Percentiles rank a stretch among this genome's conserved stretches.
Evolutionary conservation across 1,140 invertebrate species (phyloP).

Genomic region (Macrobrachium nipponense): DNA sequence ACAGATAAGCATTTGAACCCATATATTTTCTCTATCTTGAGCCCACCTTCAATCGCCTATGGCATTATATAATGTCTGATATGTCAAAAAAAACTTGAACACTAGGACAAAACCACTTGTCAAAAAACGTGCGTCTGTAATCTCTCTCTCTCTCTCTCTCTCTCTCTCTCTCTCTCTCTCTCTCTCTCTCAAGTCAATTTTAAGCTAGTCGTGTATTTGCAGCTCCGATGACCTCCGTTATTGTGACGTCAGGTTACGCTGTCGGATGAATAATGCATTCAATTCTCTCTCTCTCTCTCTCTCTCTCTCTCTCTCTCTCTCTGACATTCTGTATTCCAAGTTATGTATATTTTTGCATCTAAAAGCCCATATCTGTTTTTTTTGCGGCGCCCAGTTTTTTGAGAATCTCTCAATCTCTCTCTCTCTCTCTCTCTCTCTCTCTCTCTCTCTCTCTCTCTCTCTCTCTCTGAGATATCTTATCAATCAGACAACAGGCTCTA

Average conservation of each 20-base stretch:
- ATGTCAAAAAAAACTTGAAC: no score
- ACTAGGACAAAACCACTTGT: no score
- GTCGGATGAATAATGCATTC: background rate
- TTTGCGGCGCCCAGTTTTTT: background rate
- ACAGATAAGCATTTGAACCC: no score
- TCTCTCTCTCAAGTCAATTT: background rate
- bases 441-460: background rate
- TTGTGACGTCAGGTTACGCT: no score
- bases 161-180: background rate
- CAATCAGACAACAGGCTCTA: background rate
- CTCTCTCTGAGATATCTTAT: constrained; percentile 53
- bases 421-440: constrained; percentile 40
- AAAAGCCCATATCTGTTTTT: background rate
- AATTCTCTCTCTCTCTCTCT: constrained; percentile 33
- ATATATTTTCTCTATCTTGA: no score
- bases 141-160: constrained; percentile 6
- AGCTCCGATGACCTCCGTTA: no score
- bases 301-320: constrained; percentile 40
- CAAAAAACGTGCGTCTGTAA: background rate
- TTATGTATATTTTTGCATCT: background rate
- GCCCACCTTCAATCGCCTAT: no score
- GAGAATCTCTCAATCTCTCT: no score
- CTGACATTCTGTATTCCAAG: background rate
- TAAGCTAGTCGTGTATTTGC: background rate
- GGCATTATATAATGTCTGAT: no score